A percentile compares a stretch with the other conserved stretches of the same genome.
phyloP scores from a whole-genome alignment of 2,797 vertebrate genomes.

The Natrix natrix region DNA sequence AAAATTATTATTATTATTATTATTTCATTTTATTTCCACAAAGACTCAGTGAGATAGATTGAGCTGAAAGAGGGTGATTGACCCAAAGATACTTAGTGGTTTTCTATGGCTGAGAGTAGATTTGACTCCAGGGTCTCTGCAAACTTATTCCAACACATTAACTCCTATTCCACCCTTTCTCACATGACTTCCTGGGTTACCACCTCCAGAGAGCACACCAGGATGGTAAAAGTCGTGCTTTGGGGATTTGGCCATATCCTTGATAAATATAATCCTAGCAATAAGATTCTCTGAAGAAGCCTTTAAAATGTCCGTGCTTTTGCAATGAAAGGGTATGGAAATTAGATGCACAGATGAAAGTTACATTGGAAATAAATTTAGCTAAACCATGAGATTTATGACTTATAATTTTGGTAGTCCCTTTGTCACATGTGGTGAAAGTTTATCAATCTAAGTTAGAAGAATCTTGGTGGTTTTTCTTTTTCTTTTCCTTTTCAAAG shows the following conservation, averaged over 20 bases:
- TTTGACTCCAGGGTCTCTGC: neutral
- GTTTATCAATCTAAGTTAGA: conserved; percentile 12
- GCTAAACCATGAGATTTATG: conserved; percentile 8
- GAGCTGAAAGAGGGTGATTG: neutral
- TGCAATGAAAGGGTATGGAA: neutral
- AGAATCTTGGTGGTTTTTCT: neutral
- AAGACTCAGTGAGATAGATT: neutral
- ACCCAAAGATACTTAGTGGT: neutral
- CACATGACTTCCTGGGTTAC: neutral
- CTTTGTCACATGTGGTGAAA: conserved; percentile 37
- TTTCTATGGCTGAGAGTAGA: neutral
- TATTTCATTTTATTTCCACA: neutral
- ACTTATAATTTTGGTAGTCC: conserved; percentile 40
- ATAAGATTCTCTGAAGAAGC: neutral
- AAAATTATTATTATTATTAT: too few species aligned
- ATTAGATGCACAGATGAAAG: neutral
- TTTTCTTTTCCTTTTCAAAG: neutral
- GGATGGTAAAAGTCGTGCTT: neutral
- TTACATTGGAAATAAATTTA: neutral
- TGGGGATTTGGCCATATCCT: neutral
- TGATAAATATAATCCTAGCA: neutral
- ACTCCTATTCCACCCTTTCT: neutral
- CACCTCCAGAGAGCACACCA: neutral
- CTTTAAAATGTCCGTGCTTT: neutral
- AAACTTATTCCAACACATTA: neutral